Evolutionary conservation across 2,113 vertebrate species (phyloP), one percentile per base, ranked within the genome.

Genomic region (Limanda limanda): DNA sequence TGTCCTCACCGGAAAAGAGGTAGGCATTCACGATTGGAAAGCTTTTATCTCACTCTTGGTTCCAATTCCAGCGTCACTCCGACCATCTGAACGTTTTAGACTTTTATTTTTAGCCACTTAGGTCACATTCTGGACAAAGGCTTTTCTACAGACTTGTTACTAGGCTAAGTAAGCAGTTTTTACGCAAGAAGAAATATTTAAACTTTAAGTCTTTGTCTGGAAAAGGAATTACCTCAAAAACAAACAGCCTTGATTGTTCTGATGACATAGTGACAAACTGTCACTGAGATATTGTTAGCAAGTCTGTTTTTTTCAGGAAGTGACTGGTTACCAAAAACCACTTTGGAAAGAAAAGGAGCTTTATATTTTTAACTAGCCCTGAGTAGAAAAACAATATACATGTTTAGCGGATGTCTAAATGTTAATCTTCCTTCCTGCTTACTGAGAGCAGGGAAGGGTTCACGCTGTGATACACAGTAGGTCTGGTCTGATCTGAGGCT

Each of bases 1-100:
- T 27, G 94, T 98, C 80, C 95, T 97, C 76, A 98, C 97, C 0
- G 96, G 96, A 85, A 97, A 97, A 86, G 97, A 98, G 97, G 97
- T 98, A 92, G 91, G 93, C 57, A 15, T 24, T 21, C 40, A 17
- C 4, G 20, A 52, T 54, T 54, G 35, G 25, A 11, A 55, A 31
- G 31, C 31, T 31, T 31, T 31, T 31, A 31, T 31, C 31, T 31
- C 5, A 31, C 31, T 14, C 60, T 58, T 23, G 7, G 14, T 74
- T 65, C 23, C 11, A 15, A 57, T 68, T 40, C 12, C 24, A 25
- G 14, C 52, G 55, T 72, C 6, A 1, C 17, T 12, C 20, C 58
- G 70, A 76, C 71, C 59, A 65, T 68, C 12, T 78, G 21, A 80
- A 77, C 69, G 5, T 42, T 63, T 52, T 1, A 64, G 18, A 0